Evolutionary conservation across 2,888 invertebrate genomes (phyloP), one percentile per base, ranked within the genome.

Genomic region (Melikaiella ostensackeni): DNA sequence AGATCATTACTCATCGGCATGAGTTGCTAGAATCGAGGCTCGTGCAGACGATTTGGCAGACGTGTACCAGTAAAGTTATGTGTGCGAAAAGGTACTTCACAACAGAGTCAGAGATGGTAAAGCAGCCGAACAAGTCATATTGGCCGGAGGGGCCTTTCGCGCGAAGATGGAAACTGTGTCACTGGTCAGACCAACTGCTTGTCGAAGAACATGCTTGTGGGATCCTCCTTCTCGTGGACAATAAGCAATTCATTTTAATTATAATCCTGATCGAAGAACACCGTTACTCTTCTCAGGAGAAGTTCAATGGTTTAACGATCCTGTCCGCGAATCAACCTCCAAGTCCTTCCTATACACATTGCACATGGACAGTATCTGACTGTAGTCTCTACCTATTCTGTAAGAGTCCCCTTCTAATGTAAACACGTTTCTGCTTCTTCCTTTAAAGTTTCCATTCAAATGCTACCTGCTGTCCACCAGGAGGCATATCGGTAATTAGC

Each of bases 221-320:
- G 79, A 79, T 79, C 77, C 78, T 78, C 75, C 75, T 78, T 75
- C 63, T 33, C 74, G 57, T 75, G 79, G 79, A 85, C 84, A 84
- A 86, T 84, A 78, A 82, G 83, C 80, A 82, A 84, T 85, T 84
- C 84, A 81, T 84, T 84, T 83, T 85, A 86, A 86, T 86, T 84
- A 85, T 79, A 85, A 83, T 82, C 79, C 83, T 75, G 79, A 84
- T 82, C 80, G 79, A 75, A 27, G 73, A 79, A 77, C 75, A 83
- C 85, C 84, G 84, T 84, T 84, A 84, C 42, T 73, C 50, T 35
- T 50, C 55, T 74, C 74, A 75, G 76, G 75, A 80, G 75, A 55
- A 76, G 77, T 62, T 46, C 35, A 74, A 79, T 75, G 75, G 57
- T 70, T 57, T 78, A 79, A 79, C 77, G 76, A 77, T 75, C 66